A percentile compares a stretch with the other conserved stretches of the same genome.
phyloP scores from a whole-genome alignment of 2,888 invertebrate species.

The Habrosyne pyritoides region DNA sequence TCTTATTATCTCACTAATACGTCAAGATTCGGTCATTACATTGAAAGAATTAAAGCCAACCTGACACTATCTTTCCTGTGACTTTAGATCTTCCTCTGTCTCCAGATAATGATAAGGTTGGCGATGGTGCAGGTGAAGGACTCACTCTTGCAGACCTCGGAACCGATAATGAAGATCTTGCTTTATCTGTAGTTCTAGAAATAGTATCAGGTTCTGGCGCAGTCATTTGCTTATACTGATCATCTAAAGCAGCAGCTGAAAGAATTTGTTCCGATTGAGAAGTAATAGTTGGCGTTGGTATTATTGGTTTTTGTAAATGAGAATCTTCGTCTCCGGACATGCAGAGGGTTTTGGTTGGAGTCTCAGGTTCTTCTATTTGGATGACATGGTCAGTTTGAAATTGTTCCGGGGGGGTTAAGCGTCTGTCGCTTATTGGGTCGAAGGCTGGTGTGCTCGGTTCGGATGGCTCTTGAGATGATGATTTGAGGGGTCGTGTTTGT shows the following conservation, averaged over 20 bases:
- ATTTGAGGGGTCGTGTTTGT: constrained; percentile 57
- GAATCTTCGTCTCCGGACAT: constrained; percentile 66
- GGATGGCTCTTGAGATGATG: constrained; percentile 61
- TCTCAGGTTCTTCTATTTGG: constrained; percentile 66
- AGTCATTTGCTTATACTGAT: constrained; percentile 48
- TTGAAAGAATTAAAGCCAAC: constrained; percentile 85
- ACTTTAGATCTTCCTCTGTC: constrained; percentile 88
- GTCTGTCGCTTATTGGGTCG: constrained; percentile 46
- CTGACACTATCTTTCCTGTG: constrained; percentile 88
- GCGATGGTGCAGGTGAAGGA: constrained; percentile 60
- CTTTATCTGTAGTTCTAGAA: constrained; percentile 27
- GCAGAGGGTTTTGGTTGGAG: constrained; percentile 58
- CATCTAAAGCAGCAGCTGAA: constrained; percentile 65
- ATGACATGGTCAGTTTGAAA: constrained; percentile 60
- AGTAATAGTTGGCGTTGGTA: constrained; percentile 59
- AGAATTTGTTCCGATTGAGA: constrained; percentile 64
- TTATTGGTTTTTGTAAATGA: constrained; percentile 63
- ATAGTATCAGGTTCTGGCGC: constrained; percentile 16
- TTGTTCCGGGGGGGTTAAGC: constrained; percentile 50
- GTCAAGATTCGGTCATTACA: constrained; percentile 38
- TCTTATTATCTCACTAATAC: constrained; percentile 62
- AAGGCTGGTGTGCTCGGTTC: constrained; percentile 56
- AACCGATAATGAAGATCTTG: constrained; percentile 32
- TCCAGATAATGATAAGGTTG: constrained; percentile 52
- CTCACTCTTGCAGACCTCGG: constrained; percentile 62